Conservation (phyloP, 2,113 vertebrate species). For the Trinectes maculatus region DNA sequence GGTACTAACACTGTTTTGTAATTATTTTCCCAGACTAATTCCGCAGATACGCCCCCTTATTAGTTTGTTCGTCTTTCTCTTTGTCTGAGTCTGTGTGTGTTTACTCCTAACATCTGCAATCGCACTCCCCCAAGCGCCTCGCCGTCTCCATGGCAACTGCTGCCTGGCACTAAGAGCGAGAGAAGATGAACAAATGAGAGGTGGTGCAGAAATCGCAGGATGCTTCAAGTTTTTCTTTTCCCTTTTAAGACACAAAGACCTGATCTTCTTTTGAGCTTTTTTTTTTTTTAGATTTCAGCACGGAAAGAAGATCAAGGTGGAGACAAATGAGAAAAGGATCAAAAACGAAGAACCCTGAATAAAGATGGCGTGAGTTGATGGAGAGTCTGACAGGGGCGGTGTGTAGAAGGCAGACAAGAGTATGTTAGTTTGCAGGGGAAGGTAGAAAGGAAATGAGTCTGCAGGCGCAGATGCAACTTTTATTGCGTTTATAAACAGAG, state of each 20-base stretch:
- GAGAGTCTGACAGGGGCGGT: neutral
- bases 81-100: constrained; percentile 41
- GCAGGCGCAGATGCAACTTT: constrained; percentile 1
- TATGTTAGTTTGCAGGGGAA: neutral
- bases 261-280: neutral
- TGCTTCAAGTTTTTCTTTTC: constrained; percentile 28
- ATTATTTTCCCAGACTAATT: constrained; percentile 36
- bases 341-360: no score
- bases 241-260: constrained; percentile 5
- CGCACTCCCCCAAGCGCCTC: constrained; percentile 66
- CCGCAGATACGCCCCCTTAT: constrained; percentile 31
- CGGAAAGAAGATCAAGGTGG: neutral
- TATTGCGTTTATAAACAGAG: neutral
- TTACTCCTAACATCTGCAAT: constrained; percentile 72
- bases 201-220: constrained; percentile 42
- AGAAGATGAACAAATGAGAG: constrained; percentile 47
- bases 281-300: constrained; percentile 10
- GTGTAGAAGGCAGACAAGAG: neutral
- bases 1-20: constrained; percentile 11
- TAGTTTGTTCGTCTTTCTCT: constrained; percentile 41
- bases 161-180: constrained; percentile 58
- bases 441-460: neutral
- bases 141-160: constrained; percentile 76
- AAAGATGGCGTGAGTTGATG: neutral
- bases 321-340: neutral